A percentile compares a stretch with the other conserved stretches of the same genome.
Evolutionary conservation across 2,113 vertebrate species (phyloP).

Genomic region (Cairina moschata): DNA sequence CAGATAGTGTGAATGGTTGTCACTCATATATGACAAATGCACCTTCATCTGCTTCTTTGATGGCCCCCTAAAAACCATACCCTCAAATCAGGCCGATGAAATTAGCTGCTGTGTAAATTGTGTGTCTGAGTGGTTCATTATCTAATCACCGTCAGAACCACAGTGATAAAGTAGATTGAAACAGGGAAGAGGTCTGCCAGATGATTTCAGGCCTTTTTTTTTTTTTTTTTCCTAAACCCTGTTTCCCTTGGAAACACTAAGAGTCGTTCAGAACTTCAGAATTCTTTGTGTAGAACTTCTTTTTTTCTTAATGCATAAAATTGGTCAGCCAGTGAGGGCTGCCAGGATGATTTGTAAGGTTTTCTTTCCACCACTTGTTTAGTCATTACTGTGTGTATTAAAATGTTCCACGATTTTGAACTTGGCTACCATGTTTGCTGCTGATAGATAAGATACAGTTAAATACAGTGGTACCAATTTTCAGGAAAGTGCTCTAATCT

Average conservation of each 20-base stretch:
- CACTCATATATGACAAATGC: conserved; percentile 91
- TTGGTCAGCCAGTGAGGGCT: conserved; percentile 17
- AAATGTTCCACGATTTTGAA: neutral
- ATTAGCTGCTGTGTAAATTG: conserved; percentile 93
- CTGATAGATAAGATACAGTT: neutral
- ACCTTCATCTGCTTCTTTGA: conserved; percentile 84
- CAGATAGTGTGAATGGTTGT: conserved; percentile 85
- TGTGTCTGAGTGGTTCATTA: conserved; percentile 97
- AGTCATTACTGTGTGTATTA: conserved; percentile 1
- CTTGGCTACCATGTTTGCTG: neutral
- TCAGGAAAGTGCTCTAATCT: neutral
- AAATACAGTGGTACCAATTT: neutral
- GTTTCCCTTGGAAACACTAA: conserved; percentile 85
- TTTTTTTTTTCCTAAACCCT: conserved; percentile 42
- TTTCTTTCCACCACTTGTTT: neutral
- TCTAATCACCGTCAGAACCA: conserved; percentile 95
- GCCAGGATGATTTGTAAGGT: conserved; percentile 43
- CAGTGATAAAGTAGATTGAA: conserved; percentile 91
- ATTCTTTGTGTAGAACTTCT: conserved; percentile 73
- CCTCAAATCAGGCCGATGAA: conserved; percentile 90
- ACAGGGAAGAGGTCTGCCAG: conserved; percentile 86
- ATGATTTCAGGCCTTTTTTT: conserved; percentile 79
- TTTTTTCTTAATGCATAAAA: conserved; percentile 56
- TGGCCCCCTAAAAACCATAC: conserved; percentile 87
- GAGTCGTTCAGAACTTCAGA: conserved; percentile 75